Evolutionary conservation across 2,888 invertebrate genomes (phyloP), one percentile per base, ranked within the genome.

Genomic region (Pogonocherus hispidulus): DNA sequence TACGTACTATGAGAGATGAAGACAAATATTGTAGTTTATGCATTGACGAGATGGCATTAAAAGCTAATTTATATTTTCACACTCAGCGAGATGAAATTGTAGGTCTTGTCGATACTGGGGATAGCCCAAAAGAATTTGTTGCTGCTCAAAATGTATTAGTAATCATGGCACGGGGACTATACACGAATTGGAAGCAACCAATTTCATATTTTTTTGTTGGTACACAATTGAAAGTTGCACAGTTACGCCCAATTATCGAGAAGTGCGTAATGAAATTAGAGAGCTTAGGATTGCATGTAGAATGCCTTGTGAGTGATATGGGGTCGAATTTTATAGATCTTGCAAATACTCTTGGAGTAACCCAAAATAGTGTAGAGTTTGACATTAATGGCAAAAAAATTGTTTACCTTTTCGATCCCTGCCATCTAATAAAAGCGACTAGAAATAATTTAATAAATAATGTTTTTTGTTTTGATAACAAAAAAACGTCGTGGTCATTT

Each of bases 1-100:
- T 60, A 8, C 0, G 88, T 89, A 59, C 59, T 14, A 64, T 59
- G 64, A 14, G 51, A 35, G 23, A 41, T 16, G 41, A 55, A 66
- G 66, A 69, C 16, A 67, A 51, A 27, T 59, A 57, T 46, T 67
- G 63, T 59, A 49, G 35, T 11, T 32, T 70, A 18, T 63, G 59
- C 32, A 46, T 70, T 20, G 70, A 70, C 20, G 51, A 69, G 44
- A 69, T 66, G 59, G 23, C 65, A 9, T 27, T 66, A 63, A 70
- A 70, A 47, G 65, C 57, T 5, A 59, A 68, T 52, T 59, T 69
- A 47, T 71, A 44, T 52, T 66, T 46, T 41, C 49, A 67, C 35
- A 59, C 27, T 27, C 60, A 51, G 19, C 57, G 55, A 19, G 67
- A 67, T 49, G 52, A 63, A 63, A 57, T 70, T 54, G 64, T 67